phyloP scores from a whole-genome alignment of 2,797 vertebrate genomes.

The Florisuga fusca region DNA sequence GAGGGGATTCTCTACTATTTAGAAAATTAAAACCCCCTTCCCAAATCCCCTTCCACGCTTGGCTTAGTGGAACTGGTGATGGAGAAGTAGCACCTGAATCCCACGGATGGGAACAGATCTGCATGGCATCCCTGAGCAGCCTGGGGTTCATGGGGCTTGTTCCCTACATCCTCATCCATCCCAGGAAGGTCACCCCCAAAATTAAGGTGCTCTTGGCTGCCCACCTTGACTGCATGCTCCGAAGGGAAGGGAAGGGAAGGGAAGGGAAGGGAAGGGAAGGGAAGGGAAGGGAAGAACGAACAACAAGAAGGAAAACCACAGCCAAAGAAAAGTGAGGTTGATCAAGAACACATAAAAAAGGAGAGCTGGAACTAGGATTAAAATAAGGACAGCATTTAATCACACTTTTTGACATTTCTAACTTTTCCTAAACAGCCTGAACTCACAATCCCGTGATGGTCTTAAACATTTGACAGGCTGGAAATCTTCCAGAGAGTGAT shows the following conservation, averaged over 20 bases:
- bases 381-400: not conserved
- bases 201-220: not conserved
- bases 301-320: too few relatives aligned
- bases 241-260: too few relatives aligned
- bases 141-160: not conserved
- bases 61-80: not conserved
- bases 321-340: not conserved
- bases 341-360: not conserved
- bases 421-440: not conserved
- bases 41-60: accelerated
- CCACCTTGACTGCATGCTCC: not conserved
- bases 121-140: not conserved
- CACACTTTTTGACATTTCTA: not conserved
- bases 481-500: not conserved
- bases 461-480: not conserved
- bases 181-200: not conserved
- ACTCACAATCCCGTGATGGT: not conserved
- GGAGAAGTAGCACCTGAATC: not conserved
- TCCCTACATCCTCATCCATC: not conserved
- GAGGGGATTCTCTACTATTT: not conserved
- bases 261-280: too few relatives aligned
- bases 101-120: not conserved
- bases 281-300: too few relatives aligned
- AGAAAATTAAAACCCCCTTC: not conserved
- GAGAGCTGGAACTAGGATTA: not conserved